phyloP scores from a whole-genome alignment of 2,113 vertebrate genomes.

The Cinclus cinclus region DNA sequence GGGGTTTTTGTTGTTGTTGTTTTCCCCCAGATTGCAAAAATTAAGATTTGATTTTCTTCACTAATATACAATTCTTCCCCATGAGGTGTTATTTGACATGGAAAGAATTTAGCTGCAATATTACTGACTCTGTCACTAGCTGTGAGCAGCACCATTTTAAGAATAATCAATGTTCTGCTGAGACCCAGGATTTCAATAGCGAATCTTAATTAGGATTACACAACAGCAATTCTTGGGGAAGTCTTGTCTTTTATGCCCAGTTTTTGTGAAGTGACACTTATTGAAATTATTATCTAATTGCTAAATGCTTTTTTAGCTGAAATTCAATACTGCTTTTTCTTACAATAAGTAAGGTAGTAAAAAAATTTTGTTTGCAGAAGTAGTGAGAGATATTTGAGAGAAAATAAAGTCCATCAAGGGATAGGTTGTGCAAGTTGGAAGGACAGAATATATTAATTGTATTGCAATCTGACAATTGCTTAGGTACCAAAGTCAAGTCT shows the following conservation, averaged over 20 bases:
- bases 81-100: background rate
- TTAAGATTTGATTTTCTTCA: background rate
- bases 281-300: background rate
- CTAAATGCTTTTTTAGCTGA: background rate
- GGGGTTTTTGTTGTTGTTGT: background rate
- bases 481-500: background rate
- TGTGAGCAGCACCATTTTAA: slow-evolving; percentile 30
- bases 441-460: background rate
- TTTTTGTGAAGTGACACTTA: background rate
- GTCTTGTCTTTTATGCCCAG: background rate
- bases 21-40: background rate
- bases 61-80: background rate
- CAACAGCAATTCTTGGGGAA: background rate
- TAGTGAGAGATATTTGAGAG: background rate
- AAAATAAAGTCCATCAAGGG: background rate
- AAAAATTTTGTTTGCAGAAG: background rate
- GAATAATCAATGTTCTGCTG: slow-evolving; percentile 30
- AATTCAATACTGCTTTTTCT: background rate
- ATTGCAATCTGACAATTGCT: background rate
- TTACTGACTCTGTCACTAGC: background rate
- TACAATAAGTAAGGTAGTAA: background rate
- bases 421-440: background rate
- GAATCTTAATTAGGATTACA: slow-evolving; percentile 22
- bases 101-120: slow-evolving; percentile 12
- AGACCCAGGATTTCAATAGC: background rate